Conservation (phyloP, 2,888 invertebrate genomes). For the Ligdia adustata region DNA sequence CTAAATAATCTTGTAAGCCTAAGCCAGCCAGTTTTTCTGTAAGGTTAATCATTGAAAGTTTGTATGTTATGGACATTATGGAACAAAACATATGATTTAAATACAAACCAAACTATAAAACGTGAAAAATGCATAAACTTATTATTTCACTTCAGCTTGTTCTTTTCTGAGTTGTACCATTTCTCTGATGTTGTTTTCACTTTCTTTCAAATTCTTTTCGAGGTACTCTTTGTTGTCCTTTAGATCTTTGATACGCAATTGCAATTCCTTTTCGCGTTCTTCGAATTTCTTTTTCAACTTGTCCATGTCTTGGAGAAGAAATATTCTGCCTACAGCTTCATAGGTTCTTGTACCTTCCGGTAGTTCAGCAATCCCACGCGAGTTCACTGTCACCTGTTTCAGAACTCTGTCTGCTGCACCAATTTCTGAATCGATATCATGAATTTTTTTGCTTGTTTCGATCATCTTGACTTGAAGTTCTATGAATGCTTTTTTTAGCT, state of each 20-base stretch:
- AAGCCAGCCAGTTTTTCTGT: too few species aligned
- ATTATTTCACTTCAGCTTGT: conserved; percentile 19
- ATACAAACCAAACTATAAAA: too few species aligned
- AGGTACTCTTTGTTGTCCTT: conserved; percentile 91
- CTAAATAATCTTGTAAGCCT: too few species aligned
- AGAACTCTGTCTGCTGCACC: conserved; percentile 87
- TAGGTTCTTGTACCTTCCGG: conserved; percentile 88
- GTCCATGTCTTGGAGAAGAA: conserved; percentile 87
- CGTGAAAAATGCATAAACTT: too few species aligned
- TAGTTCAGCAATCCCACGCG: conserved; percentile 85
- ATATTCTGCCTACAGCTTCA: conserved; percentile 94
- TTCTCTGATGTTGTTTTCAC: conserved; percentile 37
- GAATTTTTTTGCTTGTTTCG: conserved; percentile 91
- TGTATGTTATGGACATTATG: too few species aligned
- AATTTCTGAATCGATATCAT: conserved; percentile 91
- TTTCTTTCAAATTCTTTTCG: conserved; percentile 91
- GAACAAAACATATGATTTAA: too few species aligned
- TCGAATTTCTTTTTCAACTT: conserved; percentile 86
- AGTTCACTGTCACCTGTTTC: conserved; percentile 89
- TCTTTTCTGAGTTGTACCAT: conserved; percentile 38
- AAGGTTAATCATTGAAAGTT: too few species aligned
- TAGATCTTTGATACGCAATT: conserved; percentile 88
- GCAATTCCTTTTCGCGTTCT: conserved; percentile 80
- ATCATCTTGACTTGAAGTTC: conserved; percentile 93
- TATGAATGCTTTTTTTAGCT: conserved; percentile 89